Percentiles rank a stretch among this genome's conserved stretches.
Conservation (phyloP, 2,797 vertebrate species). For the Coccyzus lansbergi region DNA sequence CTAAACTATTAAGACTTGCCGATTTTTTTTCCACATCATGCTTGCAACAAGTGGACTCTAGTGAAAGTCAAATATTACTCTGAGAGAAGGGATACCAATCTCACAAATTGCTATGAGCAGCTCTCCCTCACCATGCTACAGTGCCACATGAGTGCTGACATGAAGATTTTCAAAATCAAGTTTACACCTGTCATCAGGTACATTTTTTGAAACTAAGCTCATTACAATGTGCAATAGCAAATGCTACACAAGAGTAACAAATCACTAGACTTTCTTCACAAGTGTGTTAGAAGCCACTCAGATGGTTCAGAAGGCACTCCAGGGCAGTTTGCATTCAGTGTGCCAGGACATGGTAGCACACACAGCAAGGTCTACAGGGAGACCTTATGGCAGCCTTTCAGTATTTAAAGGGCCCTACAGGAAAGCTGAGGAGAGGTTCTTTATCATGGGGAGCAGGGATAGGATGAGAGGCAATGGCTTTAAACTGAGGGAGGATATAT, state of each 20-base stretch:
- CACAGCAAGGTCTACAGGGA: not conserved
- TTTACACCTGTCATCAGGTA: not conserved
- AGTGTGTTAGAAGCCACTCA: fast-evolving
- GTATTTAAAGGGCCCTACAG: no score
- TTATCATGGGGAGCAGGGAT: no score
- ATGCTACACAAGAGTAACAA: not conserved
- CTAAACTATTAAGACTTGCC: not conserved
- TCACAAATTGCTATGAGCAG: not conserved
- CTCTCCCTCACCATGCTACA: not conserved
- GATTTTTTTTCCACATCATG: not conserved
- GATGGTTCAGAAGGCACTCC: not conserved
- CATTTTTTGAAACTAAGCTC: not conserved
- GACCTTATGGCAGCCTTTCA: no score
- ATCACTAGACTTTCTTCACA: not conserved
- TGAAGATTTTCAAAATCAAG: not conserved
- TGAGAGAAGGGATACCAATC: not conserved
- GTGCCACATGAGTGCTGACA: not conserved
- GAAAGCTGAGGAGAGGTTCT: no score
- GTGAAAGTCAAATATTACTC: not conserved
- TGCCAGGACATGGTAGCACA: not conserved
- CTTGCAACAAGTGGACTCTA: not conserved
- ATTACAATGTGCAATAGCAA: not conserved
- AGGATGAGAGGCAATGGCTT: no score
- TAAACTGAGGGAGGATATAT: no score
- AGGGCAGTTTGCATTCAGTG: not conserved